Evolutionary conservation across 2,113 vertebrate species (phyloP), one percentile per base, ranked within the genome.

Genomic region (Connochaetes taurinus): DNA sequence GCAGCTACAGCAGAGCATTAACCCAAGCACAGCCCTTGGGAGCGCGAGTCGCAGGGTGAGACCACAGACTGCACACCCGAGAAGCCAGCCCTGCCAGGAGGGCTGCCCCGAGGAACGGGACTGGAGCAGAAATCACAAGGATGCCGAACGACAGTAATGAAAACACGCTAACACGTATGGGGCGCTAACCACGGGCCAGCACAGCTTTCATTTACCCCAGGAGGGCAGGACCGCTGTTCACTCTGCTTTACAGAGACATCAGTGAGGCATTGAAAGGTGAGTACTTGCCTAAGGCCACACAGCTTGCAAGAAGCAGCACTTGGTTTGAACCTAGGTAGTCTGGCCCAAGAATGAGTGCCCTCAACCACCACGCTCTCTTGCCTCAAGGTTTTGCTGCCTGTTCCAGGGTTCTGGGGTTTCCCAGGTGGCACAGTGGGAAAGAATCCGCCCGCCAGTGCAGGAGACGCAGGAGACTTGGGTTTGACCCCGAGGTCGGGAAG

Each of bases 101-200:
- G 36, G 58, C 29, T 11, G 33, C 31, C 21, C 31, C 0, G 13
- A 62, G 71, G 50, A n/a, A 23, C 0, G 1, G 53, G 40, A 2
- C 36, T 33, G 2, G 31, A 81, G 19, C n/a, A 6, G 7, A 25
- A 23, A 31, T 52, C 14, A 74, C 43, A 23, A 27, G 27, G 58
- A 25, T 29, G 11, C 1, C 1, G 47, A 58, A 16, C 5, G 13
- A 52, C 2, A 45, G 53, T 33, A 16, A 55, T 45, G n/a, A 17
- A 29, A 50, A 19, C 6, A 52, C 0, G 23, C 82, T 11, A 29
- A 36, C 15, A 2, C 0, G 14, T 2, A 7, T 0, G 10, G 31
- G 21, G 55, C 27, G 17, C 4, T 4, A 14, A 55, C n/a, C 13
- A 2, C 21, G 21, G 17, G 31, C 57, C 5, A 47, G 45, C 33